Evolutionary conservation across 2,113 vertebrate genomes (phyloP), one percentile per base, ranked within the genome.

Genomic region (Porphyrio hochstetteri): DNA sequence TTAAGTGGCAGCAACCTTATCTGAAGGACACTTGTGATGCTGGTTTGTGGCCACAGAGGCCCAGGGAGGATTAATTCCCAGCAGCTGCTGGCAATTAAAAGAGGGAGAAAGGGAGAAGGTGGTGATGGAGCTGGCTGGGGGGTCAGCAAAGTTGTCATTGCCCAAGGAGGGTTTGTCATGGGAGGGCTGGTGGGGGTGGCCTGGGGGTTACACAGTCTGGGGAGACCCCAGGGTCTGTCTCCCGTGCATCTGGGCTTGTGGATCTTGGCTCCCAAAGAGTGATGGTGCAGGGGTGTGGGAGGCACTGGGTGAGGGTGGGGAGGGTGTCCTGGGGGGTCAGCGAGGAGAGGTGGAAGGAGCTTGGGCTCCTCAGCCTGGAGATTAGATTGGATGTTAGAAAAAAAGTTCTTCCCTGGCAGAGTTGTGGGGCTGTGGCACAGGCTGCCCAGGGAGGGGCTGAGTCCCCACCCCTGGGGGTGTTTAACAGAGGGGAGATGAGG

Each of bases 281-380:
- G 42, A 8, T 1, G 28, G 52, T 5, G 40, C 20, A n/a, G 48
- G 36, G 31, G 3, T 10, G 36, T 0, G 2, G 31, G 24, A 9
- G 21, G 60, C 4, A 14, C 17, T 5, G 46, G 11, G 29, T 7
- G 2, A 15, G 36, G 16, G 21, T 27, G 21, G 42, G 5, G 4
- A 19, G 14, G 20, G 57, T 19, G 56, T 53, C 81, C 81, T 53
- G 29, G 5, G 53, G 55, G 35, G 52, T 16, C 4, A 13, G 33
- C 7, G 77, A 21, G 9, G 0, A 2, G 52, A 28, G 75, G 36
- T 5, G 18, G 16, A 52, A 4, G 38, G 55, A 13, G 28, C 33
- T 31, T 57, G 38, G 59, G 64, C 52, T 48, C 46, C 9, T 21
- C 10, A 48, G 46, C 46, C 20, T 48, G 44, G 46, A n/a, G n/a